Conservation (phyloP, 2,113 vertebrate species). For the Otis tarda region DNA sequence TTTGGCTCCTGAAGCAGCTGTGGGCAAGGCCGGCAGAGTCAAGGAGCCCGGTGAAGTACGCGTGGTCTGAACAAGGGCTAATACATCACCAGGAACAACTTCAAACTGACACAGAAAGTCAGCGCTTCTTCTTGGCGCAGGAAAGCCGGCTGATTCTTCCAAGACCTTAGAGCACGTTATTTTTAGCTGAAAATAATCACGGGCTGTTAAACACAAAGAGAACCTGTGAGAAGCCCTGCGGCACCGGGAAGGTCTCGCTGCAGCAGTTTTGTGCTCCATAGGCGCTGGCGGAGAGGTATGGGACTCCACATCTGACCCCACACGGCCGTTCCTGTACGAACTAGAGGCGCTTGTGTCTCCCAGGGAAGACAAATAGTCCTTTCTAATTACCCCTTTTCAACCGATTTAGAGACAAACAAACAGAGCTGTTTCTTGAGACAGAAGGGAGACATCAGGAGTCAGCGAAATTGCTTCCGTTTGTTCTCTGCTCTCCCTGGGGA, state of each 20-base stretch:
- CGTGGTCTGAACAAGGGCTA: not conserved
- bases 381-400: not conserved
- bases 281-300: accelerated
- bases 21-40: not conserved
- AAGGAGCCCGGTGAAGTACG: not conserved
- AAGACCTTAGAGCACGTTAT: not conserved
- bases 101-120: constrained; percentile 19
- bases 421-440: not conserved
- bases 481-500: not conserved
- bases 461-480: not conserved
- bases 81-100: not conserved
- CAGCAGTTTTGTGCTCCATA: not conserved
- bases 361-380: not conserved
- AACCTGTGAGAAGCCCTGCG: not conserved
- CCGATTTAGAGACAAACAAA: not conserved
- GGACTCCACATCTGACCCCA: not conserved
- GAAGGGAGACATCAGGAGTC: not conserved
- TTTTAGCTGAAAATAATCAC: constrained; percentile 1
- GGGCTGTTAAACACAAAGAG: constrained; percentile 6
- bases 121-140: not conserved
- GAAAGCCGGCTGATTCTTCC: not conserved
- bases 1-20: not conserved
- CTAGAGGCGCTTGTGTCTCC: accelerated
- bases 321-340: not conserved
- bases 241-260: not conserved